phyloP scores from a whole-genome alignment of 2,888 invertebrate genomes.

The Drosophila trichaetosa region DNA sequence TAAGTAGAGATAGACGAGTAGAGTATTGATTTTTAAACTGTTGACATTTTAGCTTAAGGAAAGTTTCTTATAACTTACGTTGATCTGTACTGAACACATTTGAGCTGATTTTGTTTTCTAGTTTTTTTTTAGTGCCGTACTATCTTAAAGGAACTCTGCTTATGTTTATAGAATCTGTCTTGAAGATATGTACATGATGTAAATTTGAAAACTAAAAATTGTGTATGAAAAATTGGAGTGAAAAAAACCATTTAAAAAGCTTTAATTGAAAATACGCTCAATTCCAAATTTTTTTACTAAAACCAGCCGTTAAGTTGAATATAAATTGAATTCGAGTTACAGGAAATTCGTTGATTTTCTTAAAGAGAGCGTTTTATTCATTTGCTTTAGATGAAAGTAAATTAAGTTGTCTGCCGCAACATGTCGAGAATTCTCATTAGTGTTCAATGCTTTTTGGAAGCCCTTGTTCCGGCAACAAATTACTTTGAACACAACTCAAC shows the following conservation, averaged over 20 bases:
- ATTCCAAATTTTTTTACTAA: not conserved
- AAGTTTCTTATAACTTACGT: not conserved
- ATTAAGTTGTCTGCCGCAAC: not conserved
- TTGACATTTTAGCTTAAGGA: not conserved
- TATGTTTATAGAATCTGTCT: not conserved
- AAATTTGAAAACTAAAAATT: not conserved
- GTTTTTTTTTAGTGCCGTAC: not conserved
- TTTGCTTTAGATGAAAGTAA: not conserved
- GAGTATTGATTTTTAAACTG: not conserved
- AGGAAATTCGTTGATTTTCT: not conserved
- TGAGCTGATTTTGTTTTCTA: not conserved
- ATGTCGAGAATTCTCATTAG: slow-evolving; percentile 21
- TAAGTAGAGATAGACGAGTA: not conserved
- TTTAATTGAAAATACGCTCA: not conserved
- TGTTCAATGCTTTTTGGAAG: slow-evolving; percentile 6
- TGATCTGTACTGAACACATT: not conserved
- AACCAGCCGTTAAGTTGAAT: not conserved
- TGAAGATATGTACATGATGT: not conserved
- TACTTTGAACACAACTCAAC: slow-evolving; percentile 47
- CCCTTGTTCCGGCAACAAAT: slow-evolving; percentile 32
- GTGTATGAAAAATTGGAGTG: not conserved
- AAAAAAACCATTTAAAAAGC: not conserved
- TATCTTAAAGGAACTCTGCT: not conserved
- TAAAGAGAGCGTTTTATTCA: not conserved
- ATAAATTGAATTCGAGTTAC: not conserved